Evolutionary conservation across 1,140 invertebrate genomes (phyloP).

Genomic region (Andricus grossulariae): DNA sequence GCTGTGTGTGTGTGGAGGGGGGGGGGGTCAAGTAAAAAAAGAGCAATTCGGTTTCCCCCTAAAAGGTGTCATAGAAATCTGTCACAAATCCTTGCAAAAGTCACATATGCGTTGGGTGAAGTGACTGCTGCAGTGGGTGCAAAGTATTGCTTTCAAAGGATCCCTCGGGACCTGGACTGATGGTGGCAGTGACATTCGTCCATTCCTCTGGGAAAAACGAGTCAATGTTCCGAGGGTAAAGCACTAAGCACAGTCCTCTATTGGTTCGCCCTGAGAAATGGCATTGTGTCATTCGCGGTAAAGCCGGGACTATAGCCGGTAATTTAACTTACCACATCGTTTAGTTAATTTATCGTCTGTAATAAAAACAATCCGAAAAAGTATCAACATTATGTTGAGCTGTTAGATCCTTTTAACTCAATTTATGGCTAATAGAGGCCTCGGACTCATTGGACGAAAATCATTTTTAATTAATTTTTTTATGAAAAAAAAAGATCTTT

Average conservation of each 20-base stretch:
- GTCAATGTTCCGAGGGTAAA: slow-evolving; percentile 52
- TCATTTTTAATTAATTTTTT: no score
- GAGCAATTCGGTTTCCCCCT: not conserved
- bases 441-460: no score
- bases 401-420: no score
- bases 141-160: slow-evolving; percentile 61
- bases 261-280: slow-evolving; percentile 50
- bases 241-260: slow-evolving; percentile 49
- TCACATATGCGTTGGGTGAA: slow-evolving; percentile 57
- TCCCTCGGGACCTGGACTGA: slow-evolving; percentile 51
- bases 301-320: not conserved
- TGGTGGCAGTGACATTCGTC: slow-evolving; percentile 55
- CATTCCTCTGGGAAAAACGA: slow-evolving; percentile 49
- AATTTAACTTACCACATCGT: slow-evolving; percentile 25
- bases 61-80: slow-evolving; percentile 44
- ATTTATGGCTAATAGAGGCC: no score
- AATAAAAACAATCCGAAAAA: not conserved
- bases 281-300: slow-evolving; percentile 41
- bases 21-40: not conserved
- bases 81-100: slow-evolving; percentile 46
- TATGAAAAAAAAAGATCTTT: no score
- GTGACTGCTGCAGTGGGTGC: slow-evolving; percentile 51
- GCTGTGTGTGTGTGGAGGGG: no score
- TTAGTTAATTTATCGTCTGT: slow-evolving; percentile 21
- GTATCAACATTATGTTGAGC: no score